Base-by-base conservation (phyloP, 2,113 vertebrate genomes). In the Chloropsis hardwickii region DNA sequence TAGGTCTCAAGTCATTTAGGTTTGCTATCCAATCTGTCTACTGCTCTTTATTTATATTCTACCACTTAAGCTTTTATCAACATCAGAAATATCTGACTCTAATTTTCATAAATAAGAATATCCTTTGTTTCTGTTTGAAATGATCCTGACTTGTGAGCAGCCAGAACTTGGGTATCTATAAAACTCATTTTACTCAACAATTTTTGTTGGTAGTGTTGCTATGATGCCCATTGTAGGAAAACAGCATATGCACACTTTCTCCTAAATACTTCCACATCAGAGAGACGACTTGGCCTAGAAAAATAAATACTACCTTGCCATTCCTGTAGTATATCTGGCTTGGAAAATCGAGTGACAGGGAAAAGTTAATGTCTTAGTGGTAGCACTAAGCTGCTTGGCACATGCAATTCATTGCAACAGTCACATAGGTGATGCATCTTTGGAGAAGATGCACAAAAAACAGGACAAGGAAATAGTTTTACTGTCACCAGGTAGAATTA, bases 1-100 rank as follows among this genome's bases (percentile, higher is more conserved):
- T 95, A 94, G 94, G 94, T 94, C 94, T 94, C 85, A 86, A 97
- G 96, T 97, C 85, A 97, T 98, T 96, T 96, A 96, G 95, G 97
- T 95, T 93, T 48, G 31, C 91, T 94, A 42, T 95, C 82, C 92
- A 94, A 73, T 94, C 91, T 96, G 93, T 93, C 86, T 96, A 86
- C 60, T 81, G 87, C 73, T 92, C 88, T 97, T 98, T 96, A 94
- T 97, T 96, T 95, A 87, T 88, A 61, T 84, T 92, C 86, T 95
- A 27, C 91, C 91, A 87, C 85, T 97, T 91, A 90, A 96, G 88
- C 69, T 94, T 96, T 94, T 80, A 84, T 92, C 78, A 96, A 85
- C 91, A 89, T 96, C 79, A 88, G 94, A 98, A 97, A 93, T 89
- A 94, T 51, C 64, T 78, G 73, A 85, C 86, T 92, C 92, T 92